Percentiles rank a stretch among this genome's conserved stretches.
Evolutionary conservation across 2,113 vertebrate species (phyloP).

Genomic region (Atrichornis clamosus): DNA sequence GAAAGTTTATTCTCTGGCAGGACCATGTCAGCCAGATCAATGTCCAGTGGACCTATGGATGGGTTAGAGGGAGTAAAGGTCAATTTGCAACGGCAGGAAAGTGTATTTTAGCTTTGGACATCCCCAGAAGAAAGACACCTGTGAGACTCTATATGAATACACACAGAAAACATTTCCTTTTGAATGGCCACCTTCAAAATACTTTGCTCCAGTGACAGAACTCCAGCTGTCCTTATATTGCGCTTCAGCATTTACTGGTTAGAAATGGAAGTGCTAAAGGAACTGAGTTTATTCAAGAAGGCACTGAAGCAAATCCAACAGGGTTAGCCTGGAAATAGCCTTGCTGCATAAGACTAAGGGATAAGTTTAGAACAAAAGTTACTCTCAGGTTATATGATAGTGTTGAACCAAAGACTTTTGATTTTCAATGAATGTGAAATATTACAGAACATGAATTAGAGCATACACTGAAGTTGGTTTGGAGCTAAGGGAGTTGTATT

Average conservation of each 20-base stretch:
- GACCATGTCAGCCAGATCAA: slow-evolving; percentile 33
- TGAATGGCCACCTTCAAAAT: not conserved
- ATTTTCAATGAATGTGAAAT: not conserved
- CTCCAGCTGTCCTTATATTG: not conserved
- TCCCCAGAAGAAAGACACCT: not conserved
- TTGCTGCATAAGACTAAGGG: not conserved
- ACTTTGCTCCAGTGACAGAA: not conserved
- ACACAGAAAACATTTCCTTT: not conserved
- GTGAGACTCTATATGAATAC: not conserved
- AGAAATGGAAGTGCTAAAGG: not conserved
- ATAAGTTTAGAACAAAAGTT: not conserved
- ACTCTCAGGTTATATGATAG: not conserved
- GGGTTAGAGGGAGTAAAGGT: not conserved
- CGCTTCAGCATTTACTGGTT: not conserved
- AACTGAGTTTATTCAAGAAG: not conserved
- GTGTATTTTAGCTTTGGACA: slow-evolving; percentile 60
- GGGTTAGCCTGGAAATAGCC: not conserved
- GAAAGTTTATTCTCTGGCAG: slow-evolving; percentile 76
- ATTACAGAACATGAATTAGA: not conserved
- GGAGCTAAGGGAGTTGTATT: not conserved
- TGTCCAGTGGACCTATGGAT: slow-evolving; percentile 42
- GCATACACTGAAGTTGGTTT: not conserved
- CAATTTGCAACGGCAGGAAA: slow-evolving; percentile 58
- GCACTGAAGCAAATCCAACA: not conserved
- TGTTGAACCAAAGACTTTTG: not conserved